phyloP scores from a whole-genome alignment of 37 sponge, comb jelly and placozoan genomes.

The Aplysina aerophoba region DNA sequence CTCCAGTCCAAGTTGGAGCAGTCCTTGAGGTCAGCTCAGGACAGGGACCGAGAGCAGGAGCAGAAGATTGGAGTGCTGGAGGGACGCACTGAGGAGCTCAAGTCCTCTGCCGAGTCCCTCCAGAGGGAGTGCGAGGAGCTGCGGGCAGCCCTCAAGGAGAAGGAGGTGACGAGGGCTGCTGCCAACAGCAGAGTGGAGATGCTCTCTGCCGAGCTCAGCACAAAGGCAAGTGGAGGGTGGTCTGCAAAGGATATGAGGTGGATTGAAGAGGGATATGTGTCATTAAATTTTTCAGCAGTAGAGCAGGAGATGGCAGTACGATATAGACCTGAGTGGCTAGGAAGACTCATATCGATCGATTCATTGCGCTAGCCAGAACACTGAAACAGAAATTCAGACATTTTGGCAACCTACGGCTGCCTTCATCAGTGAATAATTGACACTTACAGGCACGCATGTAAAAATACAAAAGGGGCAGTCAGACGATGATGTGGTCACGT shows the following conservation, averaged over 20 bases:
- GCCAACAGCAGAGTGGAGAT: conserved; percentile 44
- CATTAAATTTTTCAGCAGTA: not conserved
- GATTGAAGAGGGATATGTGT: too few species aligned
- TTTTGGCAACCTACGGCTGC: too few species aligned
- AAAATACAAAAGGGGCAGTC: too few species aligned
- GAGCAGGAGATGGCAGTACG: not conserved
- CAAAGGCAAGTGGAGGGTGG: conserved; percentile 35
- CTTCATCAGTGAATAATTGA: too few species aligned
- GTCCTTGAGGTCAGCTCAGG: conserved; percentile 2
- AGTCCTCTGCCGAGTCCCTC: conserved; percentile 25
- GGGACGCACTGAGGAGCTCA: conserved; percentile 33
- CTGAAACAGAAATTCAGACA: too few species aligned
- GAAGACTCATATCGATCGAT: too few species aligned
- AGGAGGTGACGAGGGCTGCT: conserved; percentile 29
- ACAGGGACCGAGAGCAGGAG: conserved; percentile 32
- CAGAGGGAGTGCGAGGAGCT: conserved; percentile 36
- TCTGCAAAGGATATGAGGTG: not conserved
- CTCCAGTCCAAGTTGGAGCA: conserved; percentile 57
- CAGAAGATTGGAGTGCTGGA: conserved; percentile 43
- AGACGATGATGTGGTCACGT: too few species aligned
- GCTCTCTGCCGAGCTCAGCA: conserved; percentile 36
- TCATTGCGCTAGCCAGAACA: too few species aligned
- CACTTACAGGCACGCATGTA: too few species aligned
- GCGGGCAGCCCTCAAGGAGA: conserved; percentile 41
- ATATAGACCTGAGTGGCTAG: too few species aligned